Evolutionary conservation across 2,113 vertebrate species (phyloP).

Genomic region (Vulpes vulpes): DNA sequence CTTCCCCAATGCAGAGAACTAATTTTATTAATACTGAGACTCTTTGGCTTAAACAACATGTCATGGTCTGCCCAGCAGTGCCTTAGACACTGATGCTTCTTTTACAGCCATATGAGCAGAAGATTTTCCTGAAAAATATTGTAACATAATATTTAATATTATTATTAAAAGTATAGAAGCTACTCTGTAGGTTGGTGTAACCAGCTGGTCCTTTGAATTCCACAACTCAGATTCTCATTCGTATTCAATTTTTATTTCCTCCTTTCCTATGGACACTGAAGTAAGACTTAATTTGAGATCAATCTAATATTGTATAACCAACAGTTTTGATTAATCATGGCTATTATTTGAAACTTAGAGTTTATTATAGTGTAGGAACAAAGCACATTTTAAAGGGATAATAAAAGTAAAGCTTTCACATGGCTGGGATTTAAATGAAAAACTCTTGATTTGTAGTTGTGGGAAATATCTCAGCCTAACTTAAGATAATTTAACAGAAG

Average conservation of each 20-base stretch:
- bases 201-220: background rate
- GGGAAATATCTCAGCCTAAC: slow-evolving; percentile 7
- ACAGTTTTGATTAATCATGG: slow-evolving; percentile 59
- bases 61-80: background rate
- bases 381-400: slow-evolving; percentile 33
- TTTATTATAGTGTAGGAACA: slow-evolving; percentile 51
- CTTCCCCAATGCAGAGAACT: background rate
- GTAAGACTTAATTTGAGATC: slow-evolving; percentile 62
- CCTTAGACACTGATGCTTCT: no score
- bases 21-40: background rate
- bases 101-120: background rate
- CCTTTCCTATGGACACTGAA: background rate
- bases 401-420: slow-evolving; percentile 47
- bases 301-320: slow-evolving; percentile 62
- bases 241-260: slow-evolving; percentile 30
- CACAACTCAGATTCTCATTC: background rate
- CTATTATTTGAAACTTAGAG: slow-evolving; percentile 33
- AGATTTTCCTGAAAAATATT: background rate
- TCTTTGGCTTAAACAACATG: background rate
- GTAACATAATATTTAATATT: background rate
- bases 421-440: slow-evolving; percentile 36
- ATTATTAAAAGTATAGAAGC: background rate
- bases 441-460: slow-evolving; percentile 23
- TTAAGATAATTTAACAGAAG: background rate
- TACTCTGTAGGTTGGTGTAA: background rate